Conservation (phyloP, 1,140 invertebrate genomes). For the Eriocheir sinensis region DNA sequence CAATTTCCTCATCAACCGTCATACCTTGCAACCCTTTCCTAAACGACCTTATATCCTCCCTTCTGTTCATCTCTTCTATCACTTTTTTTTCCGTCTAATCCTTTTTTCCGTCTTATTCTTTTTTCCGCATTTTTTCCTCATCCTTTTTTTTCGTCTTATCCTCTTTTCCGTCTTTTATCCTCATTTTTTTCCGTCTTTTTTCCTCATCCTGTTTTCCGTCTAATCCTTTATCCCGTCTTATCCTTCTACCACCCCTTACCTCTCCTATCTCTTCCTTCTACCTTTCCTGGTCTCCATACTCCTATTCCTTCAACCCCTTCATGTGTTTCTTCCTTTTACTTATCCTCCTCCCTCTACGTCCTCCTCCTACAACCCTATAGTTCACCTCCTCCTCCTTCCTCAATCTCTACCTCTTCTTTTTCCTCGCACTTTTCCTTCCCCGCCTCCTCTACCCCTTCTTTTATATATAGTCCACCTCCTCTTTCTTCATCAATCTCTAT, state of each 20-base stretch:
- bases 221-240: neutral
- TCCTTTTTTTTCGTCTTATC: neutral
- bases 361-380: neutral
- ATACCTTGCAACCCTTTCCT: too few relatives aligned
- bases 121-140: neutral
- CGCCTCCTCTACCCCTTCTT: neutral
- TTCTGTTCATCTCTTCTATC: neutral
- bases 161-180: neutral
- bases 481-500: neutral
- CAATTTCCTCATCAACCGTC: neutral
- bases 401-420: neutral
- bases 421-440: neutral
- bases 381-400: neutral
- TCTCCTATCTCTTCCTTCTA: neutral
- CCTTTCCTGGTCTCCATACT: neutral
- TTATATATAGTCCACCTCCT: neutral
- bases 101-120: neutral
- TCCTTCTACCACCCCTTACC: neutral
- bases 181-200: neutral
- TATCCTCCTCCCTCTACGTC: neutral
- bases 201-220: neutral
- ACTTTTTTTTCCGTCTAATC: neutral
- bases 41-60: neutral
- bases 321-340: neutral
- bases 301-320: neutral